Base-by-base conservation (phyloP, 2,113 vertebrate species). In the Poeciliopsis retropinna region DNA sequence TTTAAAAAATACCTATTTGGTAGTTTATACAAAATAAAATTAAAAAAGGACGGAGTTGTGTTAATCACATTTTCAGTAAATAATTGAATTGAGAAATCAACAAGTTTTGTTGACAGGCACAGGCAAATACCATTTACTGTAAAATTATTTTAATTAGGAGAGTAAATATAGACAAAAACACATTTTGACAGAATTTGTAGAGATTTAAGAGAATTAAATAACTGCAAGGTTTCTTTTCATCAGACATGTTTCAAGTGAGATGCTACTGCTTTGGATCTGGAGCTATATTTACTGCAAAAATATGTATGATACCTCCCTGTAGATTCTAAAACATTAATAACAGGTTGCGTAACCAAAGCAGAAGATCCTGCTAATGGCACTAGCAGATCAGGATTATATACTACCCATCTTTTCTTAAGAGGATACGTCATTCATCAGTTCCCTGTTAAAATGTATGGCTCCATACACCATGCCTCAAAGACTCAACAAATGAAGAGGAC, bases 401-500 rank as follows among this genome's bases (percentile, higher is more conserved):
- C 81, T 76, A 79, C 75, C 84, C 76, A 85, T 78, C 85, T 88
- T 79, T 84, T 78, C 84, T 88, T 84, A 85, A 76, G 69, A 79
- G 79, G 82, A 91, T 85, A 87, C 84, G 87, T 90, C 83, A 86
- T 81, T 87, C 82, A 88, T 91, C 78, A 87, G 51, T 84, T 87
- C 77, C 75, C 76, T 87, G 71, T 80, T 68, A 78, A 88, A 85
- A 86, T 67, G 78, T 85, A 87, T 85, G 82, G 75, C 84, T 88
- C 81, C 80, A 68, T 88, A 89, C 77, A 79, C 83, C 79, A 64
- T 76, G 72, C 76, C 62, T 82, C 76, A 54, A 63, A 88, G 83
- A 72, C 80, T 72, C 81, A 86, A 91, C 70, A 84, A 94, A 94
- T 94, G 78, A 91, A 90, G 75, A 94, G 92, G 91, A 88, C 88